Evolutionary conservation across 2,797 vertebrate genomes (phyloP).

Genomic region (Lagocephalus sceleratus): DNA sequence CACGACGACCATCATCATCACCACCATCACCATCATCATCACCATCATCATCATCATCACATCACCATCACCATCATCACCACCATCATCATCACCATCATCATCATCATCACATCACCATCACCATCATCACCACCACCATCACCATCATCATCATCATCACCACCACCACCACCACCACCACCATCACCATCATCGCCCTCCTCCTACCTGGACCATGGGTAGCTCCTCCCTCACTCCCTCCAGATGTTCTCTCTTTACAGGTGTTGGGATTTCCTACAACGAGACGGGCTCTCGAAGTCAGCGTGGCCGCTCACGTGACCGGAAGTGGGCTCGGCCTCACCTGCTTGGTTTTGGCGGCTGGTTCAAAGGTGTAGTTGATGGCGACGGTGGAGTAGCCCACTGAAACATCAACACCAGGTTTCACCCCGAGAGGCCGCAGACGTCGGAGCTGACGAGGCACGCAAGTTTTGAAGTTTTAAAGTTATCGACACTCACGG

Average conservation of each 20-base stretch:
- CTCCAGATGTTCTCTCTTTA: too few relatives aligned
- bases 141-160: background rate
- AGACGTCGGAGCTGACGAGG: too few relatives aligned
- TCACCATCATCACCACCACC: background rate
- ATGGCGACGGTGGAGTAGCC: conserved; percentile 77
- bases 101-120: too few relatives aligned
- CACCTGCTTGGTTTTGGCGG: conserved; percentile 71
- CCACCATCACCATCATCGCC: too few relatives aligned
- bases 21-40: too few relatives aligned
- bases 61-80: too few relatives aligned
- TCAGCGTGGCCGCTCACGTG: background rate
- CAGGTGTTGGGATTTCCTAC: conserved; percentile 68
- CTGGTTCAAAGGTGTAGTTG: conserved; percentile 69
- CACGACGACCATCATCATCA: too few relatives aligned
- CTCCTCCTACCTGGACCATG: conserved; percentile 63
- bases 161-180: background rate
- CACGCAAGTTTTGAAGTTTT: too few relatives aligned
- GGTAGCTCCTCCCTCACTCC: conserved; percentile 68
- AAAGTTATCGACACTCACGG: conserved; percentile 58
- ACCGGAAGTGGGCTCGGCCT: background rate
- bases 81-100: too few relatives aligned
- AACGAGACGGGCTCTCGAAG: conserved; percentile 14
- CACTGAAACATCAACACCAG: conserved; percentile 49
- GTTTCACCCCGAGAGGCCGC: too few relatives aligned
- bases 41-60: too few relatives aligned